Base-by-base conservation (phyloP, 2,797 vertebrate species). In the Ctenochaetus hawaiiensis region DNA sequence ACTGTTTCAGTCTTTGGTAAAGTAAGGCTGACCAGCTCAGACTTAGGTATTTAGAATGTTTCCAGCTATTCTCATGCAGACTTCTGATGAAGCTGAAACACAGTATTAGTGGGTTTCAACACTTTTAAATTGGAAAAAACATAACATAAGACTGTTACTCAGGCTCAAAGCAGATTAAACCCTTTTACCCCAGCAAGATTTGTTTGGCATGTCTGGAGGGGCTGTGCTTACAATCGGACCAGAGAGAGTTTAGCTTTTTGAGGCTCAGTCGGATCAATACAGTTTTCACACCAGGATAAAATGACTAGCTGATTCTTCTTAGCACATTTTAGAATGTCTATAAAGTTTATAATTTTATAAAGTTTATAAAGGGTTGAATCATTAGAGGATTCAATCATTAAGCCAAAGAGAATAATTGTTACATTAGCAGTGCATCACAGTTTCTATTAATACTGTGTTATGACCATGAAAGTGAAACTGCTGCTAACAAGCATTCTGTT, bases 341-440 rank as follows among this genome's bases (percentile, higher is more conserved):
- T 4, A 30, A 30, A 30, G 30, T 30, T 30, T 5, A 30, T 4
- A 30, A 30, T 30, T 30, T 30, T 30, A 30, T 30, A 4, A 30
- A 30, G 30, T 34, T 56, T 22, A 26, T 30, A 17, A n/a, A 30
- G 3, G 23, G 44, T 44, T 67, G 49, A 45, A 65, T 70, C 1
- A 1, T 49, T 59, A 20, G 20, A 60, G 66, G 17, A 45, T 41
- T 47, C 37, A 43, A 73, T 84, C 61, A 67, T 63, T 22, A 67
- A 20, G 22, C 37, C 45, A 52, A 76, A 60, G 34, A 67, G 51
- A 52, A 66, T 54, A 61, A 57, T 54, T 52, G 18, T 37, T 56
- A 18, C 34, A 59, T 37, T 34, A 23, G 43, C 47, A 66, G 16
- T 18, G 4, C 41, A 64, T 45, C 44, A 30, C 39, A 12, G 51